Base-by-base conservation (phyloP, 2,113 vertebrate genomes). In the Danio rerio region DNA sequence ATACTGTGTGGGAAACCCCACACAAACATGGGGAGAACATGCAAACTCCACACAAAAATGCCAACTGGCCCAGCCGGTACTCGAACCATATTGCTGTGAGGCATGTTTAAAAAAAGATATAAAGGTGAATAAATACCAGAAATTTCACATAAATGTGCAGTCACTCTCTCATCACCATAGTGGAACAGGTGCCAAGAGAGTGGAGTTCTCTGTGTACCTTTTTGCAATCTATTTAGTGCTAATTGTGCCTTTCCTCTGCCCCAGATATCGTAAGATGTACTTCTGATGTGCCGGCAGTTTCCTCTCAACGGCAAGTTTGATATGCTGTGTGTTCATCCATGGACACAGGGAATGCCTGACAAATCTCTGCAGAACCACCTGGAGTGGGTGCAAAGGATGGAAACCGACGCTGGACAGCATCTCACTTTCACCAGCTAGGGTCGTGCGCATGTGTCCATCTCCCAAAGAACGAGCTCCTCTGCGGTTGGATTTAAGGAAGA, bases 341-440 rank as follows among this genome's bases (percentile, higher is more conserved):
- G n/a, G 66, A 56, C 59, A 20, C 42, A 56, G 70, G 82, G 80
- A 86, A 88, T 88, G 87, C 68, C 59, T 47, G 49, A 61, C 40
- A 58, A 71, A 16, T 56, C 69, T 50, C 76, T 65, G 10, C 55
- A 21, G 16, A 62, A 31, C 78, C 76, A 84, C 69, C 77, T 69
- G 82, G 80, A 85, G 77, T 82, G 75, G 82, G 69, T 40, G 56
- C 71, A 16, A 59, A 78, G 80, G 56, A 84, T 62, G 73, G 74
- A 77, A 62, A 70, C 73, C 66, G n/a, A 21, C n/a, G 43, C 10
- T 31, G 15, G 59, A 56, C 40, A 56, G 2, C 68, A 6, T 20
- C 45, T 86, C 18, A 47, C 31, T 40, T 78, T 58, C 69, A 78
- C 73, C 43, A 86, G 82, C 82, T 86, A 86, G 74, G 78, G 62